Evolutionary conservation across 2,888 invertebrate genomes (phyloP).

Genomic region (Watsonalla cultraria): DNA sequence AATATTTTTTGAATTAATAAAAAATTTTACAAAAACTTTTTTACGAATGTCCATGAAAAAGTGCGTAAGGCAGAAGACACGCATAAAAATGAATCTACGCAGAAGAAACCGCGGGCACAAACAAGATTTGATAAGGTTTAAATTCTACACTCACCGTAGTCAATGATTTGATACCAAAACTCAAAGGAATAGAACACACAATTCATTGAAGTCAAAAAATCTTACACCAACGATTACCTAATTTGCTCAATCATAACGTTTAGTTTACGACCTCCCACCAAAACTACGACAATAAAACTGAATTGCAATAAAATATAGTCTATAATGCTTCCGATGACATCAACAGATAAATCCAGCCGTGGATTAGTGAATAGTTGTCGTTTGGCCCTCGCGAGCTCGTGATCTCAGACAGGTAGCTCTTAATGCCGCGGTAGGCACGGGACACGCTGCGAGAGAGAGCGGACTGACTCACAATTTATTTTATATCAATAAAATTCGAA

Average conservation of each 20-base stretch:
- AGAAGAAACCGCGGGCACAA: too few species aligned
- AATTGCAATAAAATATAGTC: conserved; percentile 4
- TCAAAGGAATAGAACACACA: background rate
- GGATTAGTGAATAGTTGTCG: background rate
- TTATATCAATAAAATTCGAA: too few species aligned
- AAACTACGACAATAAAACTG: background rate
- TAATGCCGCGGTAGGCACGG: background rate
- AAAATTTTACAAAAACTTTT: too few species aligned
- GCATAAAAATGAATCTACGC: too few species aligned
- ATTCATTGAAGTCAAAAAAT: background rate
- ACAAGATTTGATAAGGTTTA: too few species aligned
- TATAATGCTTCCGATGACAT: conserved; percentile 19
- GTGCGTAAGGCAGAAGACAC: too few species aligned
- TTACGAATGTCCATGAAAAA: too few species aligned
- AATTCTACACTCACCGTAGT: too few species aligned
- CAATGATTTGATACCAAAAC: too few species aligned
- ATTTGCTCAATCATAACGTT: background rate
- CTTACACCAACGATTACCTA: background rate
- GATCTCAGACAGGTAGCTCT: background rate
- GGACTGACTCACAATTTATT: too few species aligned
- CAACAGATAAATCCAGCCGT: conserved; percentile 7
- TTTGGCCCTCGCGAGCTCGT: background rate
- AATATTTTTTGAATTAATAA: too few species aligned
- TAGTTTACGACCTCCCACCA: conserved; percentile 1
- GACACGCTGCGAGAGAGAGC: background rate